Evolutionary conservation across 2,888 invertebrate genomes (phyloP), one percentile per base, ranked within the genome.

Genomic region (Drosophila meridiana): DNA sequence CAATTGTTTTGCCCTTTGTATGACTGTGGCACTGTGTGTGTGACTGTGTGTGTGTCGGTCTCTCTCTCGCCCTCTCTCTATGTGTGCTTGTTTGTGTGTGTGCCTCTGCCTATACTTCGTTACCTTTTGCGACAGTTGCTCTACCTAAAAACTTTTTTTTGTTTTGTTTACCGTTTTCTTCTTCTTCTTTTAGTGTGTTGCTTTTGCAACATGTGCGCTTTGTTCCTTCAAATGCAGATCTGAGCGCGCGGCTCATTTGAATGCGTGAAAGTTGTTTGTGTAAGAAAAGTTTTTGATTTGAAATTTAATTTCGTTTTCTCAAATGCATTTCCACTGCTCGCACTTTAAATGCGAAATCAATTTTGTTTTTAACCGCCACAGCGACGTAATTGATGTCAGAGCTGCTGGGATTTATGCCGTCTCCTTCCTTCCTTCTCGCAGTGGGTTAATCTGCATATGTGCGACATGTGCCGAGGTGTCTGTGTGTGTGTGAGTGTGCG

Each of bases 1-100:
- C 87, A 87, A 87, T 90, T 87, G 87, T 89, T 87, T 87, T 87
- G 83, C 78, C 71, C 68, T 73, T 86, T 52, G 59, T 26, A 4
- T 30, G 13, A 9, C 40, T 28, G 43, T 32, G n/a, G 65, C 63
- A 9, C 40, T 28, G 43, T 32, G n/a, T 69, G 61, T 69, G 66
- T 34, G 34, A 26, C 4, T 20, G 34, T 58, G 9, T 9, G 9
- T 36, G 38, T 36, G 11, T 20, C 6, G 32, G 32, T 32, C 32
- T 32, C 32, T 32, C 32, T 32, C 13, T 38, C 13, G 20, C 20
- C 20, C 20, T 13, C 43, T 58, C 52, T 63, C n/a, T 61, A 43
- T 40, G 8, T 63, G 40, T 56, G 42, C n/a, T 6, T 40, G 5
- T 36, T 6, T 40, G 2, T 68, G 61, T 62, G 69, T 63, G 40